phyloP scores from a whole-genome alignment of 2,113 vertebrate species.

The Eurypyga helias region DNA sequence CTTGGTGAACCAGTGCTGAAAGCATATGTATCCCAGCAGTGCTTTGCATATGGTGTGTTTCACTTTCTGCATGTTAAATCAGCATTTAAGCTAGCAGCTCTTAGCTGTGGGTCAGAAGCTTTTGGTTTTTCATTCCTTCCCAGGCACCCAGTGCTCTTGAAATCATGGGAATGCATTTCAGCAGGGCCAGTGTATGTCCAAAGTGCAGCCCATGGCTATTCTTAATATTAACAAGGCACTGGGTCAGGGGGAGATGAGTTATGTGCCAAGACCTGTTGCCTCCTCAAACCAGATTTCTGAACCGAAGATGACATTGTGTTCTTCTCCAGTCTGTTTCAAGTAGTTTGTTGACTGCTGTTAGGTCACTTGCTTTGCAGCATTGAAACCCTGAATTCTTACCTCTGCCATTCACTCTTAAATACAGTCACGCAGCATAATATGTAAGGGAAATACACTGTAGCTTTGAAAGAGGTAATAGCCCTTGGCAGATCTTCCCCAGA shows the following conservation, averaged over 20 bases:
- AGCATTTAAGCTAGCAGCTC: background rate
- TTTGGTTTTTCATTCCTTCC: background rate
- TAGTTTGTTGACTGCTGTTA: background rate
- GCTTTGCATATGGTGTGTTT: background rate
- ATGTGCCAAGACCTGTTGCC: background rate
- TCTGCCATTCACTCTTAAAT: background rate
- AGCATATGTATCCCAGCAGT: background rate
- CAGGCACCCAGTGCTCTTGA: background rate
- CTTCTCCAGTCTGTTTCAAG: background rate
- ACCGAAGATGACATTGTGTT: background rate
- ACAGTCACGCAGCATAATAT: background rate
- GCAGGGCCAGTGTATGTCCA: background rate
- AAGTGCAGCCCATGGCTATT: background rate
- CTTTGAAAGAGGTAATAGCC: background rate
- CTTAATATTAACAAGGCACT: slow-evolving; percentile 13
- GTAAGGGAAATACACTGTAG: background rate
- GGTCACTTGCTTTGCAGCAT: slow-evolving; percentile 17
- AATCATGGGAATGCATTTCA: background rate
- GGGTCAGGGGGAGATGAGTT: slow-evolving; percentile 9
- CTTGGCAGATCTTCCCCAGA: background rate
- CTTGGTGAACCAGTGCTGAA: background rate
- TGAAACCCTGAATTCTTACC: background rate
- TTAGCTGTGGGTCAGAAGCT: background rate
- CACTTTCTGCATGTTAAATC: background rate
- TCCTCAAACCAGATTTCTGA: background rate